Base-by-base conservation (phyloP, 2,113 vertebrate genomes). In the Phalacrocorax brasilianus region DNA sequence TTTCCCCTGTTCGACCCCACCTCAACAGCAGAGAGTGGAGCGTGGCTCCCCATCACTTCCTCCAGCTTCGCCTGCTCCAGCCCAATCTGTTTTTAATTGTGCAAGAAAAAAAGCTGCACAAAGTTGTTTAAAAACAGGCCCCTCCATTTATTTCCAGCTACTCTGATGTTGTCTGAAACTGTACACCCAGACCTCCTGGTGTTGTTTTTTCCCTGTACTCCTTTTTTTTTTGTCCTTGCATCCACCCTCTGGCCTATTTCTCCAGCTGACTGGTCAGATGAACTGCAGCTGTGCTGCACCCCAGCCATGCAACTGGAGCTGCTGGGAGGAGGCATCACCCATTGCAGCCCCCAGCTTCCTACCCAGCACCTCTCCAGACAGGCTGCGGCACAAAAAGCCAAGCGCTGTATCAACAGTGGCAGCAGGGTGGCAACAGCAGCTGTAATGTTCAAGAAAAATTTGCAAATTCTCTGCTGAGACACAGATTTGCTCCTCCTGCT, bases 391-490 rank as follows among this genome's bases (percentile, higher is more conserved):
- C 3, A 33, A 62, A 40, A 74, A 88, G 47, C 11, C 75, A 79
- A 93, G 94, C 94, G 94, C 94, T 95, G 92, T 52, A 93, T 92
- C 95, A 97, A 93, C 81, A 76, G 50, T 42, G 62, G 68, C 91
- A 96, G 95, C 92, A 96, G 86, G 88, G 89, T 96, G 89, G 95
- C 95, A 97, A 94, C 93, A 96, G 88, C 70, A 75, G 96, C 86
- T 93, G 88, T 95, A 86, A 50, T 32, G 58, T 50, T 71, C 67
- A 81, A 89, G 88, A 58, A 78, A 97, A 95, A 91, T 63, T 68
- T 91, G 86, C 77, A 96, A 88, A 89, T 95, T 93, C 68, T 47
- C 66, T 53, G 40, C 44, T 78, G 56, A 83, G 83, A 47, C 2
- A 9, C 30, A 68, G 61, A 45, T 82, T 49, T 58, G 17, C 38